phyloP scores from a whole-genome alignment of 2,797 vertebrate genomes.

The Pseudomugil tenellus region DNA sequence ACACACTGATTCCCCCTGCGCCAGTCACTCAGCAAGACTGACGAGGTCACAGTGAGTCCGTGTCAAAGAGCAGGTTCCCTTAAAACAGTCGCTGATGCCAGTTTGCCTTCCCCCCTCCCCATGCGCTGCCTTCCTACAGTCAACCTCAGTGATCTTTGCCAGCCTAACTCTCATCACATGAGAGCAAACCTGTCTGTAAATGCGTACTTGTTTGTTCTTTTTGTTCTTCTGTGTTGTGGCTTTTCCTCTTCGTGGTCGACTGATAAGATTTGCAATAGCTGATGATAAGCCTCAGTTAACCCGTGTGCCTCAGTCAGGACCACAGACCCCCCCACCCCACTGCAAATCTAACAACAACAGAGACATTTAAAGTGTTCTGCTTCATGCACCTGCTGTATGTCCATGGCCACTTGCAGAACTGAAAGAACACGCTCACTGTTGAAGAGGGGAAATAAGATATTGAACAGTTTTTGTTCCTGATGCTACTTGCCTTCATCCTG shows the following conservation, averaged over 20 bases:
- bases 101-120: constrained; percentile 65
- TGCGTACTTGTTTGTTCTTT: constrained; percentile 18
- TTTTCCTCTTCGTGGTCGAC: constrained; percentile 62
- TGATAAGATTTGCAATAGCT: constrained; percentile 53
- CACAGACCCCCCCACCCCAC: constrained; percentile 46
- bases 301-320: constrained; percentile 62
- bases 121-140: constrained; percentile 75
- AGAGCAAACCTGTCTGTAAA: constrained; percentile 45
- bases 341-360: constrained; percentile 22
- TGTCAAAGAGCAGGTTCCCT: constrained; percentile 62
- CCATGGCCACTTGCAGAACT: constrained; percentile 29
- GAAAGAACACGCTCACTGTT: constrained; percentile 3
- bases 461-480: constrained; percentile 8
- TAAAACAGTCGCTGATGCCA: constrained; percentile 59
- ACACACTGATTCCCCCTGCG: constrained; percentile 70
- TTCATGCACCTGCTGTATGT: constrained; percentile 3
- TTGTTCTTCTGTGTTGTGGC: constrained; percentile 39
- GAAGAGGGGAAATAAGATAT: constrained; percentile 1
- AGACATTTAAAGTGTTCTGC: constrained; percentile 14
- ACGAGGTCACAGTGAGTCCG: constrained; percentile 53
- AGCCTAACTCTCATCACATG: constrained; percentile 67
- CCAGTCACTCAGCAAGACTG: constrained; percentile 50
- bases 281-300: constrained; percentile 53
- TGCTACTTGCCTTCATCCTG: background rate
- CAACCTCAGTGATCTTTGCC: constrained; percentile 71